phyloP scores from a whole-genome alignment of 2,888 invertebrate species.

The Chymomyza caudatula region DNA sequence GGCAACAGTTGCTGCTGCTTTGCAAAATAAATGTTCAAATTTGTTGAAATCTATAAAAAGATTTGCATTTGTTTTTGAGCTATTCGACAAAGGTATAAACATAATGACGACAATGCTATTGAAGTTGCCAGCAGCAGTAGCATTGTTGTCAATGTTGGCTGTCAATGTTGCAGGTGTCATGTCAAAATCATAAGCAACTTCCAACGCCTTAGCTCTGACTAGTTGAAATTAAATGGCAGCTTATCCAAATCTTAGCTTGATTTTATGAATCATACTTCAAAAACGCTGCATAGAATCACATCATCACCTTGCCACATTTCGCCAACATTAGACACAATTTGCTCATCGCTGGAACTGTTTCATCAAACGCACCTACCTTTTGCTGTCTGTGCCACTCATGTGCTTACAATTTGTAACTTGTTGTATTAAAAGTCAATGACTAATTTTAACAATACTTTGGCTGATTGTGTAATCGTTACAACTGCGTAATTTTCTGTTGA shows the following conservation, averaged over 20 bases:
- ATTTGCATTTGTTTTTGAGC: constrained; percentile 65
- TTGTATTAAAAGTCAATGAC: neutral
- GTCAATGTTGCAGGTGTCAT: constrained; percentile 42
- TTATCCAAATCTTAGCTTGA: constrained; percentile 43
- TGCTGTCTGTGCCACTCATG: constrained; percentile 1
- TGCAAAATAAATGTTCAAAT: constrained; percentile 61
- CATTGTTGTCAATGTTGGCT: constrained; percentile 36
- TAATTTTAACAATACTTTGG: neutral
- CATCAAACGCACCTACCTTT: constrained; percentile 21
- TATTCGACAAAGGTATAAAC: constrained; percentile 56
- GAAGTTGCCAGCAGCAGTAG: neutral
- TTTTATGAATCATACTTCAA: neutral
- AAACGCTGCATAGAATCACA: neutral
- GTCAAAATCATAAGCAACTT: constrained; percentile 45
- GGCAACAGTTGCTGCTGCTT: constrained; percentile 63
- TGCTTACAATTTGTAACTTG: neutral
- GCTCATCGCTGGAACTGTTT: neutral
- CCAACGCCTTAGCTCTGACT: too few species aligned
- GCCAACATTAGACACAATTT: too few species aligned
- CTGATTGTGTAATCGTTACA: constrained; percentile 54
- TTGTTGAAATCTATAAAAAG: constrained; percentile 73
- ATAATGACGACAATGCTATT: constrained; percentile 55
- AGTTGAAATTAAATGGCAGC: too few species aligned
- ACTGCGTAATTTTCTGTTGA: constrained; percentile 58
- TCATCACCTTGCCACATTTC: neutral